Evolutionary conservation across 37 sponge, comb jelly and placozoan species (phyloP), one percentile per base, ranked within the genome.

Genomic region (Halisarca cf. caerulea): DNA sequence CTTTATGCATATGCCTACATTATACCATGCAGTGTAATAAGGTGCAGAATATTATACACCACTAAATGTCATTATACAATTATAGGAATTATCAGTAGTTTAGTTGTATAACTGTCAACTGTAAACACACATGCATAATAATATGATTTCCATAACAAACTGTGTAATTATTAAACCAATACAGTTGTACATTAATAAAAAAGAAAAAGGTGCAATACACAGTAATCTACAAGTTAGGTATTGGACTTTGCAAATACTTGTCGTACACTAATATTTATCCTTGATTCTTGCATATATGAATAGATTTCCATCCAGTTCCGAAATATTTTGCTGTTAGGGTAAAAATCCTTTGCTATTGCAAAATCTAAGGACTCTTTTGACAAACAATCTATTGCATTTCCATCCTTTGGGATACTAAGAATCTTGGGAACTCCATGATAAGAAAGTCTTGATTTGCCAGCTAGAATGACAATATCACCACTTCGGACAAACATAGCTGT

Each of bases 401-500:
- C 70, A 1, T 36, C 80, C 0, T 81, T 55, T 17, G 59, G 6
- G 17, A 85, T 88, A 4, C 79, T 53, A 0, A 97, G 55, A 25
- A 97, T 83, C 78, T 80, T 90, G 0, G 98, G 98, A 2, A 97
- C 88, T 8, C 89, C 98, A 64, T 97, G 98, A 47, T 95, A 95
- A 9, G 91, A 90, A 32, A 95, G 61, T 15, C 98, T 82, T 40
- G 90, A 85, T 15, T 85, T 88, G 0, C 90, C 94, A 9, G 91
- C 88, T 95, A 97, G 93, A 21, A 94, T 83, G 28, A 95, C 66
- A 9, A 95, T 57, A 60, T 97, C 98, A 44, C 98, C 98, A 91
- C 96, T 95, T 21, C 69, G 80, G 2, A 97, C 34, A 18, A 86
- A 78, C 39, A 97, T 45, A 24, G 93, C 88, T 17, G 30, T 74